Percentiles rank a stretch among this genome's conserved stretches.
phyloP scores from a whole-genome alignment of 2,888 invertebrate genomes.

The Mayetiola destructor region DNA sequence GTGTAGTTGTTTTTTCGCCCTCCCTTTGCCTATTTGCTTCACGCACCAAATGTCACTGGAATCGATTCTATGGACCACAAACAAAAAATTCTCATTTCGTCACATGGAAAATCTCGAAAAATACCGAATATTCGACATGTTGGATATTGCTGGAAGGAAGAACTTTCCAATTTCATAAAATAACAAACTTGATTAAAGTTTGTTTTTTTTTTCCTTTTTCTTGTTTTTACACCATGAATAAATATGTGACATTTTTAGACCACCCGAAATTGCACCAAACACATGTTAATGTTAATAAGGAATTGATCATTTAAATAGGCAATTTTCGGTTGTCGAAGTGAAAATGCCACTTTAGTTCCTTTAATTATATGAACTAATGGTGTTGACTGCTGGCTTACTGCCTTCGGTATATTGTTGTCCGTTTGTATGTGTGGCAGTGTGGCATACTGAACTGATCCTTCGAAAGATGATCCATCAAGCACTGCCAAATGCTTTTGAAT shows the following conservation, averaged over 20 bases:
- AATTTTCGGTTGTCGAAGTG: too few species aligned
- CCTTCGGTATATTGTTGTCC: too few species aligned
- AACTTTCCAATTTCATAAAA: not conserved
- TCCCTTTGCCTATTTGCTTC: too few species aligned
- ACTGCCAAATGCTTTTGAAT: too few species aligned
- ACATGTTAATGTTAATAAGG: too few species aligned
- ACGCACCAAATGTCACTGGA: slow-evolving; percentile 10
- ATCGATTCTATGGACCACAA: not conserved
- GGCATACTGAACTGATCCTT: not conserved
- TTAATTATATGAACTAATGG: not conserved
- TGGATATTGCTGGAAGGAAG: too few species aligned
- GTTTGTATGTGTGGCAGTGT: too few species aligned
- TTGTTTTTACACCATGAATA: not conserved
- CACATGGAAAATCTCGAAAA: slow-evolving; percentile 7
- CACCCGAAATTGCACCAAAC: not conserved
- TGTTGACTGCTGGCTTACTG: slow-evolving; percentile 9
- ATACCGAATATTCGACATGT: too few species aligned
- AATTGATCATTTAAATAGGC: too few species aligned
- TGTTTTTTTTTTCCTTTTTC: too few species aligned
- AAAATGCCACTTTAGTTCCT: slow-evolving; percentile 6
- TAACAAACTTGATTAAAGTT: not conserved
- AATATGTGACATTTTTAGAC: not conserved
- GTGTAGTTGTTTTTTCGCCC: too few species aligned
- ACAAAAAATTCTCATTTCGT: not conserved
- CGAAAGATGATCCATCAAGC: too few species aligned